Percentiles rank a stretch among this genome's conserved stretches.
Evolutionary conservation across 2,888 invertebrate species (phyloP).

Genomic region (Drosophila demipolita): DNA sequence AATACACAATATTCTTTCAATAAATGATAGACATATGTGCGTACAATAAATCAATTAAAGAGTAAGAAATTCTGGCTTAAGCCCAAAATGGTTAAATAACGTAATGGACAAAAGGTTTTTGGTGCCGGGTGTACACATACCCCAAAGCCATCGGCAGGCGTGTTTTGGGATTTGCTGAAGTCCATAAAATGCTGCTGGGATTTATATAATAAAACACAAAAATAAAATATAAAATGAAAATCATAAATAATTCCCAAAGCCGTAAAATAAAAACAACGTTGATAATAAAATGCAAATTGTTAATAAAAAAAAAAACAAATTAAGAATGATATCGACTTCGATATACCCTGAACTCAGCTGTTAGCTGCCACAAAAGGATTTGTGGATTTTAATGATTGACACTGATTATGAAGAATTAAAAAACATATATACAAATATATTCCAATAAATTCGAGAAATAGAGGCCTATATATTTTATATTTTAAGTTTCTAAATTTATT

Average conservation of each 20-base stretch:
- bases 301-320: slow-evolving; percentile 52
- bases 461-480: background rate
- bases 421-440: background rate
- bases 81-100: slow-evolving; percentile 2
- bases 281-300: slow-evolving; percentile 70
- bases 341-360: background rate
- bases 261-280: slow-evolving; percentile 60
- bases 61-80: background rate
- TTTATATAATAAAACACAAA: slow-evolving; percentile 68
- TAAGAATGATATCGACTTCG: background rate
- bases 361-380: too few relatives aligned
- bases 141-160: slow-evolving; percentile 14
- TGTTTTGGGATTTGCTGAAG: slow-evolving; percentile 51
- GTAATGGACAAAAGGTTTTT: slow-evolving; percentile 2
- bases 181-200: slow-evolving; percentile 65
- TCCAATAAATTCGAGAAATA: background rate
- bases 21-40: background rate
- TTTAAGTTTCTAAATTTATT: background rate
- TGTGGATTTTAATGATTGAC: background rate
- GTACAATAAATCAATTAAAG: background rate
- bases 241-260: slow-evolving; percentile 68
- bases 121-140: background rate
- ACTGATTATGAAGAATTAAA: background rate
- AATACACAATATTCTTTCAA: background rate
- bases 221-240: slow-evolving; percentile 47